phyloP scores from a whole-genome alignment of 2,797 vertebrate genomes.

The Meda fulgida region DNA sequence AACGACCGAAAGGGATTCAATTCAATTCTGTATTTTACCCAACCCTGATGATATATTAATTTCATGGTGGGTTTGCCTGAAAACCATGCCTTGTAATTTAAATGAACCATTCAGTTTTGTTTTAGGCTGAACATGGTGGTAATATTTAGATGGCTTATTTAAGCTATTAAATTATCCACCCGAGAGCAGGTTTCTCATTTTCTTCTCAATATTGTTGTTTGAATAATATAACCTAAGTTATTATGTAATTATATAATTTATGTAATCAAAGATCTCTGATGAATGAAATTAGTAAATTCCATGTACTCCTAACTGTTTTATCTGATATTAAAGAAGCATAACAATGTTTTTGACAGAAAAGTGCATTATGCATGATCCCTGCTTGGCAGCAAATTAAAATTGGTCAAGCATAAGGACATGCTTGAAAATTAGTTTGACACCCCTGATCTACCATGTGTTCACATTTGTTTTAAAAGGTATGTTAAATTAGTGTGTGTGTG shows the following conservation, averaged over 20 bases:
- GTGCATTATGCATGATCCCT: neutral
- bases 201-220: neutral
- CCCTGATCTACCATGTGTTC: too few species aligned
- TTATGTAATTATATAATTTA: neutral
- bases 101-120: neutral
- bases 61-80: neutral
- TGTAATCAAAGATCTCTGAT: neutral
- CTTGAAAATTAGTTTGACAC: neutral
- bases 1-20: neutral
- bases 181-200: neutral
- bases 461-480: neutral
- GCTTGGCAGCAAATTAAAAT: neutral
- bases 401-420: too few species aligned
- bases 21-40: neutral
- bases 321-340: neutral
- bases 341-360: neutral
- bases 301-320: neutral
- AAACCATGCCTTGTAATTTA: neutral
- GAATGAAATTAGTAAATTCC: neutral
- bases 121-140: neutral
- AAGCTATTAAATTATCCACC: neutral
- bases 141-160: neutral
- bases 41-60: neutral
- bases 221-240: neutral
- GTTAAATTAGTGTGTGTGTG: neutral